Evolutionary conservation across 2,888 invertebrate genomes (phyloP).

Genomic region (Timandra comae): DNA sequence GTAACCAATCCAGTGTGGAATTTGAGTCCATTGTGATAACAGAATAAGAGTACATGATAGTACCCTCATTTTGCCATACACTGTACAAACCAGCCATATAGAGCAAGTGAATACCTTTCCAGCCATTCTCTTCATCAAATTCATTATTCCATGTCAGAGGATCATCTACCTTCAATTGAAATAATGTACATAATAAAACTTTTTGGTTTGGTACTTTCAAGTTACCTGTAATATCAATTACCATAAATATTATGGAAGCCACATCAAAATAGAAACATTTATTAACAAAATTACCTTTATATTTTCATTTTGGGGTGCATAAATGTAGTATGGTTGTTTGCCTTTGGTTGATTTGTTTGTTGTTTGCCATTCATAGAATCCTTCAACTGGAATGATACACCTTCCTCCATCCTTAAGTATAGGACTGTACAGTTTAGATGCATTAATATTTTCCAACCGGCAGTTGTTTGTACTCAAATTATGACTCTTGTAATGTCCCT

Average conservation of each 20-base stretch:
- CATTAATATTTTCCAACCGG: slow-evolving; percentile 81
- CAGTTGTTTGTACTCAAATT: slow-evolving; percentile 87
- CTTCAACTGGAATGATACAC: slow-evolving; percentile 87
- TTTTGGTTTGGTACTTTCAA: too few species aligned
- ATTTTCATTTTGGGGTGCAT: slow-evolving; percentile 76
- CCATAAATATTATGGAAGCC: too few species aligned
- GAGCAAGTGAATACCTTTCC: slow-evolving; percentile 79
- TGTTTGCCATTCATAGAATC: slow-evolving; percentile 90
- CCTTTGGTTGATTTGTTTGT: slow-evolving; percentile 68
- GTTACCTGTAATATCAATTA: too few species aligned
- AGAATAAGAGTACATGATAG: slow-evolving; percentile 82
- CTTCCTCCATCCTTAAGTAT: slow-evolving; percentile 82
- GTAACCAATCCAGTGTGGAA: slow-evolving; percentile 81
- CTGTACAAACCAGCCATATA: slow-evolving; percentile 87
- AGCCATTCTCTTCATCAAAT: slow-evolving; percentile 71
- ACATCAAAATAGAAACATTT: slow-evolving; percentile 5
- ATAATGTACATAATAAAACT: too few species aligned
- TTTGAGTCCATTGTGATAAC: slow-evolving; percentile 87
- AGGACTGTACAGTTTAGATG: slow-evolving; percentile 82
- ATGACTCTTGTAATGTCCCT: slow-evolving; percentile 80
- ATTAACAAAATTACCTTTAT: slow-evolving; percentile 39
- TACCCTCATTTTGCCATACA: slow-evolving; percentile 78
- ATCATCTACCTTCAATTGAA: slow-evolving; percentile 73
- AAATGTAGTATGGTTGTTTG: slow-evolving; percentile 86
- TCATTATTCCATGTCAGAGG: slow-evolving; percentile 69